Conservation (phyloP, 2,797 vertebrate species). For the Enteromius viviparus region DNA sequence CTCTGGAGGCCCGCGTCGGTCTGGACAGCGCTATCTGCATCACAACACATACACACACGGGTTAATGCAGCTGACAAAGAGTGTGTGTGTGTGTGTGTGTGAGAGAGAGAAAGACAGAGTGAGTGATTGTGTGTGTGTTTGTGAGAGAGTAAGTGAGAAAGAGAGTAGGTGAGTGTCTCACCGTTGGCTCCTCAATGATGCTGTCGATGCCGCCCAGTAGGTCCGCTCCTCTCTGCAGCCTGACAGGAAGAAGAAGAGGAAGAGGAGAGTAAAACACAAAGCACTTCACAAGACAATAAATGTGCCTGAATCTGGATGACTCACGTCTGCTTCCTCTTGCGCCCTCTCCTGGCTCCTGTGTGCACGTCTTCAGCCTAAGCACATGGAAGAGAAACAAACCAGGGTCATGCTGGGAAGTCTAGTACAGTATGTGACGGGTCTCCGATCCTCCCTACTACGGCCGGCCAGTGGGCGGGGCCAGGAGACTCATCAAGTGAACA, state of each 20-base stretch:
- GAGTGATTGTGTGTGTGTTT: too few relatives aligned
- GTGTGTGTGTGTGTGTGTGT: too few relatives aligned
- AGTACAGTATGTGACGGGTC: too few relatives aligned
- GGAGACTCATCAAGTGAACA: too few relatives aligned
- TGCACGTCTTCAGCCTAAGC: slow-evolving; percentile 72
- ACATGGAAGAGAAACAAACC: slow-evolving; percentile 34
- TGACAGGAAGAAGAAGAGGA: slow-evolving; percentile 12
- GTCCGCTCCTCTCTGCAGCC: slow-evolving; percentile 55
- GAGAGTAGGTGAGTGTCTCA: slow-evolving; percentile 19
- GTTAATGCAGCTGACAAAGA: neutral
- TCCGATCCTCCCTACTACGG: too few relatives aligned
- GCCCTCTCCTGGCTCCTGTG: slow-evolving; percentile 76
- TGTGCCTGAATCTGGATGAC: slow-evolving; percentile 21
- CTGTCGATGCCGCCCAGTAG: slow-evolving; percentile 50
- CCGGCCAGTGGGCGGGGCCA: too few relatives aligned
- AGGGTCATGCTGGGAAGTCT: neutral
- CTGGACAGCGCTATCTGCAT: slow-evolving; percentile 74
- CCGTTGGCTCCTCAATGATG: slow-evolving; percentile 58
- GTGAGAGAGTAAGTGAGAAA: too few relatives aligned
- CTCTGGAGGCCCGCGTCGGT: slow-evolving; percentile 75
- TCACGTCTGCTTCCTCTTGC: slow-evolving; percentile 85
- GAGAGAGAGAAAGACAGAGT: too few relatives aligned
- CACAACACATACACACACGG: slow-evolving; percentile 22
- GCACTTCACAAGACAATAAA: neutral
- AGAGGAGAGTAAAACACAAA: neutral